A percentile compares a stretch with the other conserved stretches of the same genome.
Conservation (phyloP, 2,888 invertebrate species). For the Rapana venosa region DNA sequence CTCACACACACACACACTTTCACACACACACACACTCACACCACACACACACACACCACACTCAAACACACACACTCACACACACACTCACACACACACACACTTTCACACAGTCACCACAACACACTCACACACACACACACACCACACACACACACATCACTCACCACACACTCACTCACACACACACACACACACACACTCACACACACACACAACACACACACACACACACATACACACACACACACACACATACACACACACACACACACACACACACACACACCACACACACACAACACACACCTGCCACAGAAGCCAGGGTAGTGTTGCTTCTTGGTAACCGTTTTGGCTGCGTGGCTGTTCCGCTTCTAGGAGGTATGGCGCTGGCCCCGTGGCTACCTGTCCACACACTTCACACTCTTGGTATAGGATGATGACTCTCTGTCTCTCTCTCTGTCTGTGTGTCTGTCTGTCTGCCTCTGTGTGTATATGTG, state of each 20-base stretch:
- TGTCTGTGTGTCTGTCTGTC: neutral
- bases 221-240: neutral
- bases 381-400: neutral
- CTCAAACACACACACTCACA: no score
- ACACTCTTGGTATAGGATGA: no score
- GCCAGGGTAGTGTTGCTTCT: neutral
- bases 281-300: neutral
- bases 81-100: no score
- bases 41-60: no score
- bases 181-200: no score
- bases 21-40: neutral
- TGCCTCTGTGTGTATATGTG: neutral
- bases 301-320: neutral
- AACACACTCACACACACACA: no score
- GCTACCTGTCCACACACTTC: neutral
- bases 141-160: no score
- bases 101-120: no score
- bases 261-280: constrained; percentile 23
- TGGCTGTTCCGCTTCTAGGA: neutral
- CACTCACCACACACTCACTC: no score
- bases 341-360: neutral
- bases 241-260: neutral
- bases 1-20: constrained; percentile 15
- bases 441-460: neutral
- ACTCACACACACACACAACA: neutral